Percentiles rank a stretch among this genome's conserved stretches.
These are phyloP conservation scores for Spodoptera frugiperda DNA, from an alignment of 1,140 invertebrate genomes.

Conservation along the genomic window DNA sequence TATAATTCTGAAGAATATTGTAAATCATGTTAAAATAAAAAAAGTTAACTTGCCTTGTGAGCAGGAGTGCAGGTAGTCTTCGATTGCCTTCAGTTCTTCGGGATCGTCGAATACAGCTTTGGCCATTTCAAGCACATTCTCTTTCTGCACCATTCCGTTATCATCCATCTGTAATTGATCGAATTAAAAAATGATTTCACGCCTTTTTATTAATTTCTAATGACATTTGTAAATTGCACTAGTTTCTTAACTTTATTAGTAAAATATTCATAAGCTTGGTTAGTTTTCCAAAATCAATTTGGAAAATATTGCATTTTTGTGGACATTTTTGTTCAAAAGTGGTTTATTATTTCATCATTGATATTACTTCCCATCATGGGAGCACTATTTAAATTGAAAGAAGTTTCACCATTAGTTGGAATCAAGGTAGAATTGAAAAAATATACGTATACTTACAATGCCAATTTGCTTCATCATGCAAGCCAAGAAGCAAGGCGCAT, in stretches of 20 bases:
- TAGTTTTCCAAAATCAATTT: too few species aligned
- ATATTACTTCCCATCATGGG: too few species aligned
- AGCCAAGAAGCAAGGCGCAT: conserved; percentile 73
- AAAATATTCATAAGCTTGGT: too few species aligned
- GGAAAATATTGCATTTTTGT: too few species aligned
- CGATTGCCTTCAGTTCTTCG: conserved; percentile 73
- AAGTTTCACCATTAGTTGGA: too few species aligned
- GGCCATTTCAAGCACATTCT: conserved; percentile 67
- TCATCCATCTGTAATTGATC: conserved; percentile 68
- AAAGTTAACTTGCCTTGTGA: conserved; percentile 61
- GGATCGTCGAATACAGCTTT: conserved; percentile 69
- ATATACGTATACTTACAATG: conserved; percentile 63
- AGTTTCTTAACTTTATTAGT: too few species aligned
- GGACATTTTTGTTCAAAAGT: too few species aligned
- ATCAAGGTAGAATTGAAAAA: too few species aligned
- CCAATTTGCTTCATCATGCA: conserved; percentile 73
- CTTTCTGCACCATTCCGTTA: conserved; percentile 70
- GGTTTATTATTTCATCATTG: too few species aligned
- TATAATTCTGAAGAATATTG: too few species aligned
- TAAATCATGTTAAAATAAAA: background rate
- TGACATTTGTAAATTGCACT: too few species aligned
- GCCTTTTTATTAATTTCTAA: background rate
- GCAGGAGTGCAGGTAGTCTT: conserved; percentile 74
- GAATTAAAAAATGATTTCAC: background rate
- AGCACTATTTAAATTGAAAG: too few species aligned